Conservation (phyloP, 2,888 invertebrate genomes). For the Drosophila subquinaria region DNA sequence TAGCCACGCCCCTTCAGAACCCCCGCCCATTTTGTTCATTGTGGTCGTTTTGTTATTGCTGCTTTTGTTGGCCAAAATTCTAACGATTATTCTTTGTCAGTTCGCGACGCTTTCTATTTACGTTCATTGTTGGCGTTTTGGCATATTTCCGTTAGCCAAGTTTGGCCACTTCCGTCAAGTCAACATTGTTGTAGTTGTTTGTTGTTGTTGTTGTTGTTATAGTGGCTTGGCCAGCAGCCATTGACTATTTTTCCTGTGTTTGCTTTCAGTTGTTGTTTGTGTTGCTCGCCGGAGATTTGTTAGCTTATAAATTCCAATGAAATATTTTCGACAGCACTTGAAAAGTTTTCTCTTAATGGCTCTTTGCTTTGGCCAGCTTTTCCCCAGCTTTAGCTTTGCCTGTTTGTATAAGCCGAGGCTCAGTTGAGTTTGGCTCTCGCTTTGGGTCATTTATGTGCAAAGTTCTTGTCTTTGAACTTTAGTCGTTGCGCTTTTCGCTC, state of each 20-base stretch:
- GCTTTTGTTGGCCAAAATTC: slow-evolving; percentile 41
- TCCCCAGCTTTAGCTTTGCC: slow-evolving; percentile 13
- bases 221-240: slow-evolving; percentile 49
- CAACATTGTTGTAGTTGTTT: slow-evolving; percentile 26
- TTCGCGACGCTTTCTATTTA: slow-evolving; percentile 57
- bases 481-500: slow-evolving; percentile 12
- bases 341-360: slow-evolving; percentile 61
- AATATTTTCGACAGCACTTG: slow-evolving; percentile 76
- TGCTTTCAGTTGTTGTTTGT: slow-evolving; percentile 55
- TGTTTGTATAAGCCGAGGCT: slow-evolving; percentile 69
- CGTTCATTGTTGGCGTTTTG: slow-evolving; percentile 58
- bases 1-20: slow-evolving; percentile 11
- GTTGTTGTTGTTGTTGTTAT: slow-evolving; percentile 6
- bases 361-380: slow-evolving; percentile 6
- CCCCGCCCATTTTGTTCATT: slow-evolving; percentile 6
- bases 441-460: slow-evolving; percentile 73
- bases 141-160: slow-evolving; percentile 73
- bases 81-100: slow-evolving; percentile 69
- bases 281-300: slow-evolving; percentile 62
- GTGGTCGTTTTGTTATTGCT: neutral
- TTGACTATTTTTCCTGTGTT: slow-evolving; percentile 14
- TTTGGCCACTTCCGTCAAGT: slow-evolving; percentile 62
- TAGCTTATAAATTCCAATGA: slow-evolving; percentile 77
- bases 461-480: slow-evolving; percentile 71
- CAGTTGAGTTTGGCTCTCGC: slow-evolving; percentile 48